Base-by-base conservation (phyloP, 2,888 invertebrate species). In the Tortrix viridana region DNA sequence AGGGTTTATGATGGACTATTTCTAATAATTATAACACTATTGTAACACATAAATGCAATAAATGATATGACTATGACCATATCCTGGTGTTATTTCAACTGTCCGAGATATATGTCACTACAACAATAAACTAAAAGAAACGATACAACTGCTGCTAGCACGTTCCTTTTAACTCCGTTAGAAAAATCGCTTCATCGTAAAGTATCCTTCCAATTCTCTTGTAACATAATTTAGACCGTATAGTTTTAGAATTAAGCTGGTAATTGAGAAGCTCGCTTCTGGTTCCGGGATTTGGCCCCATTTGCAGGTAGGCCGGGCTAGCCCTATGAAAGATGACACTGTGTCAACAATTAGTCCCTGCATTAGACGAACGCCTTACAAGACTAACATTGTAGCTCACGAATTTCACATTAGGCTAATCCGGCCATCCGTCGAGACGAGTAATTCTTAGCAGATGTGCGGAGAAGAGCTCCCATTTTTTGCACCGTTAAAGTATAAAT, bases 281-380 rank as follows among this genome's bases (percentile, higher is more conserved):
- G 76, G 73, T 73, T 73, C 71, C 60, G 69, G 66, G 67, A 67
- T 67, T 68, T 82, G 79, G 75, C 80, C 80, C 72, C 74, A 75
- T 82, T 81, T 70, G 78, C 86, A 89, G 87, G 87, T 87, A 87
- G 67, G 75, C 77, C 79, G 82, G 85, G 80, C 63, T 47, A 60
- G 65, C 85, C 84, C 84, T 80, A 81, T 85, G 90, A 89, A 91
- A 91, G 83, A 86, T 83, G 90, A 90, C 83, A 88, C 89, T 85
- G 77, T 80, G 86, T 88, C 85, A 90, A 89, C 90, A 92, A 89
- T 88, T 89, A 89, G 89, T 89, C 82, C 83, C 82, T 82, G 77
- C 86, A 88, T 88, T 85, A 87, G 79, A 67, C 70, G 75, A 79
- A 81, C 84, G 83, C 74, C 81, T 85, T 86, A 83, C 85, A 86